These are phyloP conservation scores for Coilia nasus DNA, from an alignment of 2,797 vertebrate genomes.

Conservation along the genomic window DNA sequence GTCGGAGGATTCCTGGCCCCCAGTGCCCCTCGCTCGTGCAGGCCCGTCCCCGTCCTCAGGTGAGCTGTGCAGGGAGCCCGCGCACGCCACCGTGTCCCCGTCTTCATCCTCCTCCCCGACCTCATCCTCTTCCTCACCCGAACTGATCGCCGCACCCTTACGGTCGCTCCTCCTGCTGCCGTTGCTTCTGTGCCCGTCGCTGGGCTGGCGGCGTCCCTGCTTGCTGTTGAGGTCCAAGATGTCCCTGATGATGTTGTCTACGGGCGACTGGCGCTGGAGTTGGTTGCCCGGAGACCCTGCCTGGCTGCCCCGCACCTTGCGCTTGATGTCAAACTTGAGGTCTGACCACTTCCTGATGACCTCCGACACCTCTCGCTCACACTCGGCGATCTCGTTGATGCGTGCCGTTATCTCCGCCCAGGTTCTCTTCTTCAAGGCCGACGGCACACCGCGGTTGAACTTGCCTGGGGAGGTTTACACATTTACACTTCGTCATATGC, in stretches of 20 bases:
- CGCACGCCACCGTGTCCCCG: conserved; percentile 70
- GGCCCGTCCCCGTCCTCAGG: conserved; percentile 55
- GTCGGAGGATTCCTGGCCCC: background rate
- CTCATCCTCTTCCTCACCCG: conserved; percentile 69
- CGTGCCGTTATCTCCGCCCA: conserved; percentile 79
- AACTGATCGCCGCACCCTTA: conserved; percentile 40
- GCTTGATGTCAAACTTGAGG: conserved; percentile 79
- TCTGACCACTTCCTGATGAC: conserved; percentile 83
- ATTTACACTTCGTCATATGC: background rate
- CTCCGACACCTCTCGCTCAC: conserved; percentile 77
- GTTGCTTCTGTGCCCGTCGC: background rate
- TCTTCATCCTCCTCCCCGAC: conserved; percentile 67
- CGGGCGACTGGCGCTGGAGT: conserved; percentile 69
- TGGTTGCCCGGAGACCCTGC: conserved; percentile 66
- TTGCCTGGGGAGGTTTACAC: conserved; percentile 64
- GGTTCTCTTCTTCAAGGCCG: conserved; percentile 74
- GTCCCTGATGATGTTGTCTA: conserved; percentile 76
- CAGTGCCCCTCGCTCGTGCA: conserved; percentile 51
- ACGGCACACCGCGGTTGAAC: conserved; percentile 75
- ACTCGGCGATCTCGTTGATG: conserved; percentile 80
- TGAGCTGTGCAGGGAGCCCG: conserved; percentile 70
- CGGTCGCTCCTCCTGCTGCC: conserved; percentile 47
- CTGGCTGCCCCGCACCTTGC: conserved; percentile 76
- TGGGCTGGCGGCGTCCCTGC: conserved; percentile 19
- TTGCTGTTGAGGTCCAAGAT: conserved; percentile 75